Percentiles rank a stretch among this genome's conserved stretches.
Conservation (phyloP, 1,140 invertebrate species). For the Bilobella aurantiaca region DNA sequence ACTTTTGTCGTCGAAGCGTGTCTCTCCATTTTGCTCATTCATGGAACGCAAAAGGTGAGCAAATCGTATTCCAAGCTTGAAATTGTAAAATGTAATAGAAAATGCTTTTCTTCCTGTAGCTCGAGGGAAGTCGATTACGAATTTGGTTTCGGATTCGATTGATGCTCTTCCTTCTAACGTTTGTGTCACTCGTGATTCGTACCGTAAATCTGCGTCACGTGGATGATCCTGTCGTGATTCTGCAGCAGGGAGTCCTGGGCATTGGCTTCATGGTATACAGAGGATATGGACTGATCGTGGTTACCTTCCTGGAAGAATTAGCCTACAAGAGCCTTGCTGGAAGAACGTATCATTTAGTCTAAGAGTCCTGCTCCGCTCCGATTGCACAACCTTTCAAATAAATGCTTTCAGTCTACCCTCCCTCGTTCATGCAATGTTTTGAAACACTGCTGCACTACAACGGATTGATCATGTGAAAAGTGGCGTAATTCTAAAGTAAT, state of each 20-base stretch:
- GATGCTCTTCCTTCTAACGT: background rate
- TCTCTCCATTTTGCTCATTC: background rate
- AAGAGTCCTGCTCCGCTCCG: no score
- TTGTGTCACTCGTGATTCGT: background rate
- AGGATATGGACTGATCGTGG: constrained; percentile 3
- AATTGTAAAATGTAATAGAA: background rate
- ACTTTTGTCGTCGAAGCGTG: background rate
- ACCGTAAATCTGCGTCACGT: background rate
- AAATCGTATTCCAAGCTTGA: background rate
- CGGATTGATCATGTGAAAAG: no score
- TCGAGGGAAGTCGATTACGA: background rate
- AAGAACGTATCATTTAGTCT: background rate
- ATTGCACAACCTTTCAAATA: no score
- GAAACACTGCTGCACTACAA: no score
- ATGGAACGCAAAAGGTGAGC: background rate
- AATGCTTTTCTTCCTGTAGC: background rate
- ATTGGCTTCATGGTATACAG: background rate
- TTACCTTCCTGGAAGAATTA: constrained; percentile 6
- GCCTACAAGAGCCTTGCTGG: background rate
- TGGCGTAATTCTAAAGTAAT: no score
- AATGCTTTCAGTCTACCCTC: no score
- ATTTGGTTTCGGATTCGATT: constrained; percentile 6
- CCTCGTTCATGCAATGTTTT: no score
- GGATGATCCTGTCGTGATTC: background rate
- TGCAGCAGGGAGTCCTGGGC: background rate